Evolutionary conservation across 2,888 invertebrate species (phyloP).

Genomic region (Agonopterix heracliana): DNA sequence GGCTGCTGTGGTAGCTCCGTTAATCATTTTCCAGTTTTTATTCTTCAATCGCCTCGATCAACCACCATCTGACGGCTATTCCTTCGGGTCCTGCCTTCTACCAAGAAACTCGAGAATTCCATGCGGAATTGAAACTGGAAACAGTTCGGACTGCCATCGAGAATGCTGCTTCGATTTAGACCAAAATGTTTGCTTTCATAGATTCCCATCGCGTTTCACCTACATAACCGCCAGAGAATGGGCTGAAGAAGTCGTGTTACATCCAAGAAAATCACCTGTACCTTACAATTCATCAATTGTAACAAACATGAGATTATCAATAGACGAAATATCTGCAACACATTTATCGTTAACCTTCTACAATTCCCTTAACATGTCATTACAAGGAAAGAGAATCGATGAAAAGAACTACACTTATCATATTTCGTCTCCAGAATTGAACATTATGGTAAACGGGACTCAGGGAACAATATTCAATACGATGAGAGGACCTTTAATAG

Average conservation of each 20-base stretch:
- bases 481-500: slow-evolving; percentile 74
- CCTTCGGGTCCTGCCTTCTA: slow-evolving; percentile 55
- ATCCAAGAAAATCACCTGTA: slow-evolving; percentile 43
- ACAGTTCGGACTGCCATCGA: slow-evolving; percentile 46
- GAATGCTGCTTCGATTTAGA: slow-evolving; percentile 71
- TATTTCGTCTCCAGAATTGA: slow-evolving; percentile 45
- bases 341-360: slow-evolving; percentile 55
- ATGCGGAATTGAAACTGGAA: slow-evolving; percentile 48
- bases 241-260: slow-evolving; percentile 42
- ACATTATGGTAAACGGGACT: slow-evolving; percentile 35
- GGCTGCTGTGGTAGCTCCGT: slow-evolving; percentile 37
- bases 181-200: slow-evolving; percentile 64
- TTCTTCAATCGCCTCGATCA: slow-evolving; percentile 36
- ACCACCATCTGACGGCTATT: slow-evolving; percentile 52
- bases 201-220: slow-evolving; percentile 69
- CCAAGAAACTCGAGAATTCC: slow-evolving; percentile 40
- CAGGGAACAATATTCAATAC: slow-evolving; percentile 68
- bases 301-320: slow-evolving; percentile 36
- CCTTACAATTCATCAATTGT: slow-evolving; percentile 48
- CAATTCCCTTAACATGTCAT: slow-evolving; percentile 26
- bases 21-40: slow-evolving; percentile 47
- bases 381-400: slow-evolving; percentile 34
- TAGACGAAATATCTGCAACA: slow-evolving; percentile 51
- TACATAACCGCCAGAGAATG: slow-evolving; percentile 51
- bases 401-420: slow-evolving; percentile 41